phyloP scores from a whole-genome alignment of 2,113 vertebrate species.

The Notothenia rossii region DNA sequence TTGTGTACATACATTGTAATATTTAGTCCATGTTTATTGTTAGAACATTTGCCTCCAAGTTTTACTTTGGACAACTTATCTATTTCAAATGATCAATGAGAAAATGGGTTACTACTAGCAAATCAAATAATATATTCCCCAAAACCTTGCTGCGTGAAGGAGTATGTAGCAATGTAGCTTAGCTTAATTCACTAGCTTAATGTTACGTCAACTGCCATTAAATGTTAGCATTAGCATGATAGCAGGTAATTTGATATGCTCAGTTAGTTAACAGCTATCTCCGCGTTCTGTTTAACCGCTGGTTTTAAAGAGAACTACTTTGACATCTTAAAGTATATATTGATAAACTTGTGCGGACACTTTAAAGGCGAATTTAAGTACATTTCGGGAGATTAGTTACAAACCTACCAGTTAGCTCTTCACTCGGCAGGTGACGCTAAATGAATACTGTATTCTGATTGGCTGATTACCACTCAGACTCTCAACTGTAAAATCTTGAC shows the following conservation, averaged over 20 bases:
- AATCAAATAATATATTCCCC: neutral
- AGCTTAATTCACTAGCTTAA: slow-evolving; percentile 5
- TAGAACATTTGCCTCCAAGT: no score
- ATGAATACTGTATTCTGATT: slow-evolving; percentile 34
- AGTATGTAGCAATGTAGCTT: neutral
- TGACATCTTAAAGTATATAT: neutral
- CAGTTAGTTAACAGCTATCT: neutral
- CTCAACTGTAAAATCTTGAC: neutral
- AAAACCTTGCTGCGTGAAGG: neutral
- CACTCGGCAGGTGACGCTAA: neutral
- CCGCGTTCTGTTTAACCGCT: neutral
- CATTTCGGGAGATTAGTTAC: neutral
- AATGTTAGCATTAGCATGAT: slow-evolving; percentile 8
- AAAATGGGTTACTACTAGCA: no score
- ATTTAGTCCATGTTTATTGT: no score
- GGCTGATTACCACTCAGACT: slow-evolving; percentile 14
- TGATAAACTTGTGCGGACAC: neutral
- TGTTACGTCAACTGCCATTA: neutral
- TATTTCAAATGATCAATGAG: neutral
- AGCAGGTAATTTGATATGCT: neutral
- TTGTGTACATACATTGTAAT: no score
- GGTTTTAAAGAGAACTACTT: neutral
- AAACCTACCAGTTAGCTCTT: slow-evolving; percentile 7
- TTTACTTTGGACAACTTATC: no score
- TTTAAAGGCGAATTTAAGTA: neutral